Base-by-base conservation (phyloP, 2,888 invertebrate genomes). In the Melikaiella ostensackeni region DNA sequence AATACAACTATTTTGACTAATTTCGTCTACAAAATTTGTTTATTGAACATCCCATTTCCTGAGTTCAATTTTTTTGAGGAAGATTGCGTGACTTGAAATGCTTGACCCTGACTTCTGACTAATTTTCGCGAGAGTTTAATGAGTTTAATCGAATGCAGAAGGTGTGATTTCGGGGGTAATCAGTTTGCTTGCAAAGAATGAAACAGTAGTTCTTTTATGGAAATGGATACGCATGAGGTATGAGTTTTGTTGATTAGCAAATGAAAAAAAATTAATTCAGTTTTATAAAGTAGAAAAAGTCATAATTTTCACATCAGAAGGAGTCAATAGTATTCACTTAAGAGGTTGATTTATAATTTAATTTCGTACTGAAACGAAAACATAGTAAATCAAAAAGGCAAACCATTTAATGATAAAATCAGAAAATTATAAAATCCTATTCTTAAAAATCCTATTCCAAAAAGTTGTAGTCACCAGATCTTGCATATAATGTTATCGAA, bases 1-100 rank as follows among this genome's bases (percentile, higher is more conserved):
- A 50, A 57, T 57, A 57, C 13, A 57, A 24, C 13, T 57, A 57
- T 57, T 57, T 57, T 57, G 24, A 57, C 57, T 57, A 57, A 57
- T 57, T 24, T 57, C 24, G 24, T 11, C 13, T 24, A 13, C 2
- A 0, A 24, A 24, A 24, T 57, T 21, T 57, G 5, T 57, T 24
- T 13, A 57, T 57, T 11, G 13, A 57, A 57, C 24, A 24, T 24
- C 24, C 5, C 24, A 24, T 13, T 24, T 57, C 8, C 57, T 57
- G 57, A 24, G 57, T 24, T 5, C 8, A 50, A n/a, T 50, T 50
- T 50, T 50, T 50, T 50, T n/a, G 8, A 7, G 2, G n/a, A n/a
- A 8, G 8, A 50, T 50, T 8, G n/a, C n/a, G 50, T n/a, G n/a
- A n/a, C 13, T 24, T 21, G 21, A 21, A 57, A 21, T 57, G 11